Conservation (phyloP, 2,797 vertebrate genomes). For the Alexandromys oeconomus region DNA sequence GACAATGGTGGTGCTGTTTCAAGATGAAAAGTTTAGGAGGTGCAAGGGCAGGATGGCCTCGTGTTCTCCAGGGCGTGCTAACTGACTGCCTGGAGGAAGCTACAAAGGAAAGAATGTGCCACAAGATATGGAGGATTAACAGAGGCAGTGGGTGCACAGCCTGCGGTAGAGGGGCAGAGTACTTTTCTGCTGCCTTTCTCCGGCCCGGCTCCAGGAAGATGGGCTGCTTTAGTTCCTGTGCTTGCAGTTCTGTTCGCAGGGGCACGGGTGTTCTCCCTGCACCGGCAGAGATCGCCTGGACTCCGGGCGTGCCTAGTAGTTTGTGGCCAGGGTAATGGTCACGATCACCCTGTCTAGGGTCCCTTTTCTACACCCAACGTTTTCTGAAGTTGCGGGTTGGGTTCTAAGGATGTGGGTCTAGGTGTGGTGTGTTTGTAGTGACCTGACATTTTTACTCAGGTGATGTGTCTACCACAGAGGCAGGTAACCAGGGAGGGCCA, state of each 20-base stretch:
- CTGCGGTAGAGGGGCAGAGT: background rate
- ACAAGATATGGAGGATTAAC: background rate
- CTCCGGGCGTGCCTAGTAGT: background rate
- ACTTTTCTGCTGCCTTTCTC: background rate
- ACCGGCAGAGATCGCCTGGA: background rate
- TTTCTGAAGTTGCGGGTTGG: conserved; percentile 2
- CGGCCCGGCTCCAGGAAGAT: rapidly evolving
- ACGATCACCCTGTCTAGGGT: background rate
- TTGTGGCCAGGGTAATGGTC: background rate
- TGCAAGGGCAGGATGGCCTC: background rate
- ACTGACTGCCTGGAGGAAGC: background rate
- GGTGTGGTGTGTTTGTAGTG: background rate
- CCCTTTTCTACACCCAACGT: background rate
- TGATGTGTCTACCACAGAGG: background rate
- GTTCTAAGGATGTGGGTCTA: background rate
- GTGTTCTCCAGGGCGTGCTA: background rate
- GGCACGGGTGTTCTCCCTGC: rapidly evolving
- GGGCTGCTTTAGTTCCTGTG: background rate
- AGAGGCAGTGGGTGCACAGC: background rate
- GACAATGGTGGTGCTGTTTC: background rate
- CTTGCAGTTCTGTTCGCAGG: background rate
- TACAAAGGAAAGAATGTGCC: background rate
- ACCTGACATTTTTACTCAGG: background rate
- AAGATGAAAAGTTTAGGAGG: background rate
- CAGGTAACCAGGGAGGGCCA: conserved; percentile 8